These are phyloP conservation scores for Papilio machaon DNA, from an alignment of 1,140 invertebrate species.

Conservation along the genomic window DNA sequence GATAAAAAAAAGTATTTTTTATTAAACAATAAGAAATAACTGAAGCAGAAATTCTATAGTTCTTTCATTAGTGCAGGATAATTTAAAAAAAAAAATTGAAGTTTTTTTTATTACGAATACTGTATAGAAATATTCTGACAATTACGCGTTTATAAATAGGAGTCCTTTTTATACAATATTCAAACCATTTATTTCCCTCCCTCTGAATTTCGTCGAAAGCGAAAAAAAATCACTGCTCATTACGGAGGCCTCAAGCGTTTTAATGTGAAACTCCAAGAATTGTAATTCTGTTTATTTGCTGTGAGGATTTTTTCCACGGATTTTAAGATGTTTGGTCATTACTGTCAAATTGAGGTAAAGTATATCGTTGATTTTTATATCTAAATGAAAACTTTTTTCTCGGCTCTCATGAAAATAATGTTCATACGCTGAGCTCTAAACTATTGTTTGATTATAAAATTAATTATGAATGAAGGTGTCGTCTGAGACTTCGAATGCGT, in stretches of 20 bases:
- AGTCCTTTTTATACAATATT: conserved; percentile 9
- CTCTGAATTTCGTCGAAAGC: neutral
- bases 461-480: too few relatives aligned
- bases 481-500: too few relatives aligned
- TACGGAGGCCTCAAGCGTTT: neutral
- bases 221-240: conserved; percentile 25
- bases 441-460: too few relatives aligned
- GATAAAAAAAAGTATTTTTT: too few relatives aligned
- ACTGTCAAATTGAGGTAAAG: neutral
- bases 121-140: neutral
- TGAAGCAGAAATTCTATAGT: too few relatives aligned
- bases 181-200: conserved; percentile 21
- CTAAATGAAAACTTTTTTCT: neutral
- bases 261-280: conserved; percentile 11
- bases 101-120: neutral
- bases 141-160: conserved; percentile 8
- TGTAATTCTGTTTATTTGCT: conserved; percentile 12
- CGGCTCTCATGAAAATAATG: neutral
- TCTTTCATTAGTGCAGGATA: too few relatives aligned
- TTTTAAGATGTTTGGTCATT: conserved; percentile 12
- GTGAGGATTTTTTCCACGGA: neutral
- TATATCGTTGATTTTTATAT: neutral
- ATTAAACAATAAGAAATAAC: too few relatives aligned
- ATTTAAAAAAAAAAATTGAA: too few relatives aligned
- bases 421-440: too few relatives aligned